These are phyloP conservation scores for Mola mola DNA, from an alignment of 2,113 vertebrate species.

Conservation along the genomic window DNA sequence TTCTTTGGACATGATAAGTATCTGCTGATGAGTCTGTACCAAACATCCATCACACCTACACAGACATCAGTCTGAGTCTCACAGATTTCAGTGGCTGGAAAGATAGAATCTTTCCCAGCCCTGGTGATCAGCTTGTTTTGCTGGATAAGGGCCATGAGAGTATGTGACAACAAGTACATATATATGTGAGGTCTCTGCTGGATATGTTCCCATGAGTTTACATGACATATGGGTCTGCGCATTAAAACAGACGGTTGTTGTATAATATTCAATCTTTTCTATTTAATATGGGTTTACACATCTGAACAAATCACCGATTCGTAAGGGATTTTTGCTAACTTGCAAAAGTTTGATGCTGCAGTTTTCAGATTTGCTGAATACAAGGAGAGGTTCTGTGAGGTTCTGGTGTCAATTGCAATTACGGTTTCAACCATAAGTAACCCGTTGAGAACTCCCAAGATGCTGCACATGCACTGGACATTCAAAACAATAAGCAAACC, in stretches of 20 bases:
- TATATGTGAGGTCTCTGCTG: constrained; percentile 8
- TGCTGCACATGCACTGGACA: background rate
- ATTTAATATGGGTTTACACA: background rate
- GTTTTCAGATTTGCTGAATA: too few relatives aligned
- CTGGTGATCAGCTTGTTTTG: constrained; percentile 10
- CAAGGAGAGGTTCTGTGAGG: too few relatives aligned
- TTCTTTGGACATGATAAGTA: constrained; percentile 49
- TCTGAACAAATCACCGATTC: background rate
- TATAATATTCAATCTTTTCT: background rate
- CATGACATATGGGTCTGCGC: background rate
- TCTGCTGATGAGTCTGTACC: constrained; percentile 47
- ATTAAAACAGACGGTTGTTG: background rate
- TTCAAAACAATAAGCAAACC: background rate
- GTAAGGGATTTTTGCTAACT: too few relatives aligned
- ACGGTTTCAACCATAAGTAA: constrained; percentile 14
- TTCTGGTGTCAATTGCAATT: too few relatives aligned
- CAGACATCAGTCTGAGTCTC: background rate
- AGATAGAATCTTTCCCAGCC: constrained; percentile 35
- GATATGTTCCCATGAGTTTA: constrained; percentile 21
- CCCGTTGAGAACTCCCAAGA: constrained; percentile 6
- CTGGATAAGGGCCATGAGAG: constrained; percentile 5
- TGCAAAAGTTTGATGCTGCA: too few relatives aligned
- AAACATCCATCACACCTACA: background rate
- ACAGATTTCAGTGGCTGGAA: background rate
- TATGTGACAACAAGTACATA: background rate